Evolutionary conservation across 2,888 invertebrate genomes (phyloP).

Genomic region (Entomobrya multifasciata): DNA sequence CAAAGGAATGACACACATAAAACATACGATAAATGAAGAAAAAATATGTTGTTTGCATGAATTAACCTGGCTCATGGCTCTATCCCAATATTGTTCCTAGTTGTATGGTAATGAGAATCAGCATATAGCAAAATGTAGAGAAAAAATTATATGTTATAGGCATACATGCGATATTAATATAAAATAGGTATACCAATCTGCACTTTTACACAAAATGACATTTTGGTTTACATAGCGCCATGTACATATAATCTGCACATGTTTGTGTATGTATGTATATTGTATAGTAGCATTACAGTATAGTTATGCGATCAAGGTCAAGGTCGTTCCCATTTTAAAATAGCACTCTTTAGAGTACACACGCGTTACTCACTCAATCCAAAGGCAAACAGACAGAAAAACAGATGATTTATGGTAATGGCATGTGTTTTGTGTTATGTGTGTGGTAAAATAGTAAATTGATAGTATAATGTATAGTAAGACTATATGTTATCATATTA

Average conservation of each 20-base stretch:
- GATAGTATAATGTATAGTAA: too few relatives aligned
- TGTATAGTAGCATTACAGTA: too few relatives aligned
- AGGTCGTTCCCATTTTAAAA: constrained; percentile 71
- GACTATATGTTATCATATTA: too few relatives aligned
- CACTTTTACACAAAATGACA: neutral
- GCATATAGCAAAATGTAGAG: too few relatives aligned
- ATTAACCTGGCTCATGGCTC: constrained; percentile 18
- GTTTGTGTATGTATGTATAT: too few relatives aligned
- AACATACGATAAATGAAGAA: neutral
- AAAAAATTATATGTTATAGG: too few relatives aligned
- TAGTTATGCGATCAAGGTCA: constrained; percentile 66
- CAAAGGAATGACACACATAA: neutral
- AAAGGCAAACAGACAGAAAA: constrained; percentile 24
- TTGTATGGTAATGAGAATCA: too few relatives aligned
- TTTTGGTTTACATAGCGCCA: neutral
- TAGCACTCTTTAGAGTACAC: too few relatives aligned
- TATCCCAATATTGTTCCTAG: constrained; percentile 3
- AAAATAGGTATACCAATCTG: neutral
- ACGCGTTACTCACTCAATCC: constrained; percentile 31
- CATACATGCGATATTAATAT: too few relatives aligned
- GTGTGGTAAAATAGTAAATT: constrained; percentile 1
- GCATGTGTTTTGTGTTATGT: neutral
- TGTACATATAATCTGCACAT: too few relatives aligned
- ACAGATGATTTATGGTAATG: constrained; percentile 37
- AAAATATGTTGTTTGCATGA: constrained; percentile 5